Conservation (phyloP, 1,140 invertebrate genomes). For the Bemisia tabaci region DNA sequence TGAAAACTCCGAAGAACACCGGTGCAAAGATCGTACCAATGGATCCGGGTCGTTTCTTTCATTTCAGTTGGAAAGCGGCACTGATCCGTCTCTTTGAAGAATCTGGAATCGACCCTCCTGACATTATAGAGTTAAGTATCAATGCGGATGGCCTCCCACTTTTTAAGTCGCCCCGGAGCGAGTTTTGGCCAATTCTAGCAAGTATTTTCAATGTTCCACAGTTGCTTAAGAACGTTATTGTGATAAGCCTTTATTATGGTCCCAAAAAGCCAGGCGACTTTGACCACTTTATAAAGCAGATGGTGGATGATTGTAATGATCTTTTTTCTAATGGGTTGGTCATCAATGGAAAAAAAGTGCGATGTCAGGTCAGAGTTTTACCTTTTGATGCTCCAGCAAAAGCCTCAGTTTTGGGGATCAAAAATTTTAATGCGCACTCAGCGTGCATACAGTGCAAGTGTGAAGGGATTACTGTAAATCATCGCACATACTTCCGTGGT, state of each 20-base stretch:
- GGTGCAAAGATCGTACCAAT: background rate
- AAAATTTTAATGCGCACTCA: background rate
- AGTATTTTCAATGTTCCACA: slow-evolving; percentile 14
- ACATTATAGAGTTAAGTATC: slow-evolving; percentile 6
- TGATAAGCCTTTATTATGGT: slow-evolving; percentile 21
- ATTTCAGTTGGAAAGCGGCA: slow-evolving; percentile 1
- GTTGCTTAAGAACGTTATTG: slow-evolving; percentile 11
- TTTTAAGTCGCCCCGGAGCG: slow-evolving; percentile 14
- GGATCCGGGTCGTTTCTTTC: slow-evolving; percentile 4
- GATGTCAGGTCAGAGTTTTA: slow-evolving; percentile 23
- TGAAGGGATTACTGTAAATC: background rate
- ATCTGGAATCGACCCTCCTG: background rate
- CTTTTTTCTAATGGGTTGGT: slow-evolving; percentile 10
- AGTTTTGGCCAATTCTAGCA: slow-evolving; percentile 25
- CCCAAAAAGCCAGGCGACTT: slow-evolving; percentile 17
- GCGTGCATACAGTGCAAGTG: background rate
- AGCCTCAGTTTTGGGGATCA: background rate
- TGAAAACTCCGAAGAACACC: background rate
- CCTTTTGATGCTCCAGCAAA: slow-evolving; percentile 15
- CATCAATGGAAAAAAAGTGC: slow-evolving; percentile 11
- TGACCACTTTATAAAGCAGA: slow-evolving; percentile 19
- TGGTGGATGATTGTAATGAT: slow-evolving; percentile 16
- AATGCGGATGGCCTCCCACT: slow-evolving; percentile 22
- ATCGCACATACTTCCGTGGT: slow-evolving; percentile 8
- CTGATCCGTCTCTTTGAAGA: background rate